These are phyloP conservation scores for Epinotia ramella DNA, from an alignment of 2,888 invertebrate species.

Conservation along the genomic window DNA sequence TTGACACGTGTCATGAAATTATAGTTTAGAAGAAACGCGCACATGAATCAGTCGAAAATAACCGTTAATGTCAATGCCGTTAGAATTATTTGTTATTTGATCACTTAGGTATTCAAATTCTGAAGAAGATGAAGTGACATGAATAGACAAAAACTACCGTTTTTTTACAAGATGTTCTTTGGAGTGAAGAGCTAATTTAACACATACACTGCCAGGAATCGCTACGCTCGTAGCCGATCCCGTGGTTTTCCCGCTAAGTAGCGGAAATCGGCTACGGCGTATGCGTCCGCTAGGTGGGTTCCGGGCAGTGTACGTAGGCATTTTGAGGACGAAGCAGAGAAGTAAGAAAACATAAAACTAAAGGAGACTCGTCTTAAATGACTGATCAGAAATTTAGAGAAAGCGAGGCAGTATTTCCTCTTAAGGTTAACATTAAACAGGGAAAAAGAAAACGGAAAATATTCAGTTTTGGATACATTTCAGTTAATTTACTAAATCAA, in stretches of 20 bases:
- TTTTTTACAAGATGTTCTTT: neutral
- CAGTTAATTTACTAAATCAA: neutral
- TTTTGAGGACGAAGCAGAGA: too few species aligned
- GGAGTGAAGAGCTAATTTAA: conserved; percentile 3
- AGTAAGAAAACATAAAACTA: neutral
- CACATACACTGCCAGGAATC: too few species aligned
- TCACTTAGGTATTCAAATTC: neutral
- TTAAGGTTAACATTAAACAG: too few species aligned
- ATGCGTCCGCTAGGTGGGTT: too few species aligned
- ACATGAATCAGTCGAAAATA: neutral
- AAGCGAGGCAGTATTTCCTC: too few species aligned
- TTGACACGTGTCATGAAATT: conserved; percentile 15
- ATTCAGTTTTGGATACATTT: neutral
- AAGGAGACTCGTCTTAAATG: neutral
- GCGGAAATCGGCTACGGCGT: too few species aligned
- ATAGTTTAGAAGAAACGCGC: neutral
- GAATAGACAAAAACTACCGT: neutral
- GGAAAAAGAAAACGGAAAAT: too few species aligned
- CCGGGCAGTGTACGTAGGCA: too few species aligned
- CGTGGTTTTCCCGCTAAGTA: too few species aligned
- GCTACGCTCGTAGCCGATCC: too few species aligned
- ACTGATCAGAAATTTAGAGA: neutral
- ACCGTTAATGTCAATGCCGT: too few species aligned
- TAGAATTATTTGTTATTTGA: neutral
- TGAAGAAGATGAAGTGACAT: neutral